Percentiles rank a stretch among this genome's conserved stretches.
Conservation (phyloP, 2,888 invertebrate genomes). For the Falcaria lacertinaria region DNA sequence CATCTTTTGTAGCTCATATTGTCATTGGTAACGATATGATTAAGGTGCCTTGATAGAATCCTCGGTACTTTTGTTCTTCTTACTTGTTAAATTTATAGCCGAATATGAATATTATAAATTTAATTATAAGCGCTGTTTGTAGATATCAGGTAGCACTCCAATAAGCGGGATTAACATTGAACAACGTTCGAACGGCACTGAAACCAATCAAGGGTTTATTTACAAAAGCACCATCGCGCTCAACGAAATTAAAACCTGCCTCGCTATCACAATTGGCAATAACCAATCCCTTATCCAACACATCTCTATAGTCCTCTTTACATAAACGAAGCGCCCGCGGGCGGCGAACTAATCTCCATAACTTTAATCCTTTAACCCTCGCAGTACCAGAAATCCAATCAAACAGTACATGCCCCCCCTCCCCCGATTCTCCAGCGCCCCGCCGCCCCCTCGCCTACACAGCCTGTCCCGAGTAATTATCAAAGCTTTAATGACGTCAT, state of each 20-base stretch:
- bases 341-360: constrained; percentile 79
- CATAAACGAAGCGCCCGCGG: constrained; percentile 76
- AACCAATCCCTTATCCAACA: constrained; percentile 77
- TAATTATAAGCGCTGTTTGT: too few species aligned
- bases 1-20: too few species aligned
- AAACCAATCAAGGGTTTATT: constrained; percentile 49
- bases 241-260: constrained; percentile 69
- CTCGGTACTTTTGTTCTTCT: too few species aligned
- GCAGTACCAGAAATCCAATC: constrained; percentile 78
- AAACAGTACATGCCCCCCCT: constrained; percentile 75
- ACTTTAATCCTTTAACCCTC: constrained; percentile 79
- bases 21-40: too few species aligned
- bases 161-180: constrained; percentile 9
- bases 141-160: not conserved
- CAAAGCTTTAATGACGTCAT: constrained; percentile 81
- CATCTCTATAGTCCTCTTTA: constrained; percentile 77
- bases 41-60: too few species aligned
- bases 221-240: constrained; percentile 34
- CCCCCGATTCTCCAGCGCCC: constrained; percentile 31
- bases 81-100: too few species aligned
- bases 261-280: constrained; percentile 75
- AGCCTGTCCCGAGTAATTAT: constrained; percentile 81
- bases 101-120: too few species aligned
- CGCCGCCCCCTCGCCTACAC: constrained; percentile 68
- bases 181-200: constrained; percentile 27